Conservation (phyloP, 2,888 invertebrate species). For the Lasioglossum vierecki region DNA sequence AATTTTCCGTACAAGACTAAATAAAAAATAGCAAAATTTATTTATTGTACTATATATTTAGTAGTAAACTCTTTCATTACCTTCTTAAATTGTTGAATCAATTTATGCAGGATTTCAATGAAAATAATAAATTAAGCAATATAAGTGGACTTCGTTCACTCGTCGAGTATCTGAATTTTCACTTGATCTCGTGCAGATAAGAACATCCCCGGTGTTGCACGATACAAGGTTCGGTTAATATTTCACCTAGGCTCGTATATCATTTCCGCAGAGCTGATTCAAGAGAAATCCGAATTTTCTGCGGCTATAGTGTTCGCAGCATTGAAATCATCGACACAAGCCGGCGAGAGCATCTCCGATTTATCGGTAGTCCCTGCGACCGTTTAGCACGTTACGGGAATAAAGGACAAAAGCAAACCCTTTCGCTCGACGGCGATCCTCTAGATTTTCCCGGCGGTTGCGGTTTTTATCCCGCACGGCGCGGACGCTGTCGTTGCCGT, state of each 20-base stretch:
- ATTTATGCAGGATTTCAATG: no score
- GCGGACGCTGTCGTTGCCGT: background rate
- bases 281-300: background rate
- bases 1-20: no score
- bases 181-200: no score
- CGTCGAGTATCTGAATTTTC: no score
- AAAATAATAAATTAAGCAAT: no score
- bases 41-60: no score
- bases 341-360: background rate
- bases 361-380: background rate
- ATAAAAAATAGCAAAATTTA: no score
- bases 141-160: no score
- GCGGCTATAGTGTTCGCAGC: background rate
- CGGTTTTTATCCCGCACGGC: conserved; percentile 21
- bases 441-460: conserved; percentile 23
- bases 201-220: background rate
- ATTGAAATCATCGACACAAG: background rate
- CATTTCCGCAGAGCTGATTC: background rate
- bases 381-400: background rate
- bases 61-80: no score
- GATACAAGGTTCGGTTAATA: background rate
- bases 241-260: background rate
- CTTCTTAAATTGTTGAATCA: no score
- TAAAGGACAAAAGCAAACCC: conserved; percentile 13
- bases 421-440: background rate